Conservation (phyloP, 2,797 vertebrate genomes). For the Pangasius krempfi region DNA sequence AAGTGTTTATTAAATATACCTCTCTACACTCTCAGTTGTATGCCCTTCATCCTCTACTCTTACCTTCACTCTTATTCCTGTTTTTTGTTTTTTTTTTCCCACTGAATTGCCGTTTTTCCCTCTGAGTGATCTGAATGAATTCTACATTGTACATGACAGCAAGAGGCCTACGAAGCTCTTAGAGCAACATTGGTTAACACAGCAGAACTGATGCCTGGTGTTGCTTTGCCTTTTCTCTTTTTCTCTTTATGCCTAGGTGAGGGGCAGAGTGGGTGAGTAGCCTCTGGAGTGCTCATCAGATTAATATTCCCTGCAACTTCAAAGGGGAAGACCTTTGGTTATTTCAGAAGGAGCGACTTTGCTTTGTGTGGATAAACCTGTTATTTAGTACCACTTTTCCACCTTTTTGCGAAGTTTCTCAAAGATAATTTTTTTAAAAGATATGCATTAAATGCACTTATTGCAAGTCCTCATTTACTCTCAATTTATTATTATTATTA, state of each 20-base stretch:
- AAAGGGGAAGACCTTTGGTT: background rate
- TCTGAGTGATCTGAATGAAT: background rate
- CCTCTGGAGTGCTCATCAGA: constrained; percentile 49
- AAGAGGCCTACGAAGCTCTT: background rate
- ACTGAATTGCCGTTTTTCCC: no score
- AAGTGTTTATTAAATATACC: background rate
- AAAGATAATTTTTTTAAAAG: background rate
- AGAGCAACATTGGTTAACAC: constrained; percentile 7
- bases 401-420: background rate
- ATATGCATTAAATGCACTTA: background rate
- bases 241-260: constrained; percentile 55
- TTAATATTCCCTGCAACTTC: background rate
- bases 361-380: constrained; percentile 15
- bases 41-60: background rate
- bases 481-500: background rate
- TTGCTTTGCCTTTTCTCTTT: constrained; percentile 61
- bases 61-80: background rate
- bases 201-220: constrained; percentile 44
- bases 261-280: constrained; percentile 43
- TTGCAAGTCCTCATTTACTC: background rate
- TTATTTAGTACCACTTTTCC: background rate
- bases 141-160: background rate
- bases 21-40: background rate
- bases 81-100: background rate
- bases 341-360: background rate